These are phyloP conservation scores for Drosophila punjabiensis DNA, from an alignment of 1,140 invertebrate species.

Conservation along the genomic window DNA sequence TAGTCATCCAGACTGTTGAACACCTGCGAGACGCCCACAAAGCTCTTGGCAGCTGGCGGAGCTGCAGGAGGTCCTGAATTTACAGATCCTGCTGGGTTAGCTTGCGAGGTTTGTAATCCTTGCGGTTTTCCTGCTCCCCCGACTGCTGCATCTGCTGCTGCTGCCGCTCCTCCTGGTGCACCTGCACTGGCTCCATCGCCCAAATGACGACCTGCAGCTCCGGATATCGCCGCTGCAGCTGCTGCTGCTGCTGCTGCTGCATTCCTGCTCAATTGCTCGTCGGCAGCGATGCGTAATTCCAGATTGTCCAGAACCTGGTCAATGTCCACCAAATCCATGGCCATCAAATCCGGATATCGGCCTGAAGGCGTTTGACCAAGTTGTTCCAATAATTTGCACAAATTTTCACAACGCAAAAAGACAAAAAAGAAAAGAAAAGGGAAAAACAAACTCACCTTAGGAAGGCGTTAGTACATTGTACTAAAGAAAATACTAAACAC, in stretches of 20 bases:
- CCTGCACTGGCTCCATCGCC: slow-evolving; percentile 52
- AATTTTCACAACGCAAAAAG: slow-evolving; percentile 44
- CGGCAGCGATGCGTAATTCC: slow-evolving; percentile 86
- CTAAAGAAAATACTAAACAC: too few relatives aligned
- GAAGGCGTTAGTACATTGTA: background rate
- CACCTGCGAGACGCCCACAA: slow-evolving; percentile 86
- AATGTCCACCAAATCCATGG: slow-evolving; percentile 89
- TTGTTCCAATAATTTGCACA: slow-evolving; percentile 7
- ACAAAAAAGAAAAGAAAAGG: slow-evolving; percentile 24
- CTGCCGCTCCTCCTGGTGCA: slow-evolving; percentile 7
- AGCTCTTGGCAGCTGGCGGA: slow-evolving; percentile 52
- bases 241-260: slow-evolving; percentile 80
- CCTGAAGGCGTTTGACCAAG: slow-evolving; percentile 35
- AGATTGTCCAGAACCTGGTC: slow-evolving; percentile 95
- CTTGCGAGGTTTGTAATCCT: slow-evolving; percentile 1
- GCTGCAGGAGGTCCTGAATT: slow-evolving; percentile 6
- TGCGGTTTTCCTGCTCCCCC: background rate
- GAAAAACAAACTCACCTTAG: slow-evolving; percentile 32
- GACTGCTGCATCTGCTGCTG: background rate
- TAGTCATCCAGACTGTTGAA: slow-evolving; percentile 89
- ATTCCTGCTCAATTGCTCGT: slow-evolving; percentile 65
- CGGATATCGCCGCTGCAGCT: slow-evolving; percentile 77
- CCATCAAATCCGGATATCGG: slow-evolving; percentile 45
- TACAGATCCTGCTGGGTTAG: slow-evolving; percentile 27
- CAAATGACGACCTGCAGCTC: slow-evolving; percentile 36